Evolutionary conservation across 2,888 invertebrate species (phyloP).

Genomic region (Drosophila cracens): DNA sequence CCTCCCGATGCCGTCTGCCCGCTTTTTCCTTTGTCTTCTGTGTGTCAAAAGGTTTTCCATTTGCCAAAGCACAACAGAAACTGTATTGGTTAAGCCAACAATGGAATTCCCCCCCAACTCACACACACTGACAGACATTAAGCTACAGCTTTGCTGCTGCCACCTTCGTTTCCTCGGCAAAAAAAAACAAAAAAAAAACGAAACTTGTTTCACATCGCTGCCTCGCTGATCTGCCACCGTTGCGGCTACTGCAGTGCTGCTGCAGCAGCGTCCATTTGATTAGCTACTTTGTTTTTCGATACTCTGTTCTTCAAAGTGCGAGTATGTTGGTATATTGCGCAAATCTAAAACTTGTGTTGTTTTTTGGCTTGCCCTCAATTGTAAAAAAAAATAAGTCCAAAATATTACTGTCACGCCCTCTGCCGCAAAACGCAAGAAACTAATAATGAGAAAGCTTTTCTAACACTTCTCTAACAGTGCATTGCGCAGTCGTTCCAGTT

Average conservation of each 20-base stretch:
- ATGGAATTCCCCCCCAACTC: constrained; percentile 46
- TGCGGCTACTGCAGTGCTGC: constrained; percentile 38
- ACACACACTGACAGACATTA: constrained; percentile 10
- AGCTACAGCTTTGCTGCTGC: constrained; percentile 6
- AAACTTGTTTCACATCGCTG: constrained; percentile 78
- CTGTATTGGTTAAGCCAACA: constrained; percentile 48
- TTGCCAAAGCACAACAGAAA: constrained; percentile 56
- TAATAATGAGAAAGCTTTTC: neutral
- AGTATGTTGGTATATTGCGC: neutral
- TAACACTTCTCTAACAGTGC: neutral
- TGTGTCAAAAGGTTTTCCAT: constrained; percentile 76
- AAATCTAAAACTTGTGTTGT: neutral
- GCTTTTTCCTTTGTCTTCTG: constrained; percentile 66
- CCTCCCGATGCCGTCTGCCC: constrained; percentile 30
- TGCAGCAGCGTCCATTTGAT: constrained; percentile 61
- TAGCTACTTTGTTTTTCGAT: constrained; percentile 47
- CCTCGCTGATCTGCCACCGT: constrained; percentile 36
- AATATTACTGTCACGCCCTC: neutral
- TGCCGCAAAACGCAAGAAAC: neutral
- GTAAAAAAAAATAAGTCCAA: neutral
- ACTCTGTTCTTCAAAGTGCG: constrained; percentile 4
- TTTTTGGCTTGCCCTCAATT: neutral
- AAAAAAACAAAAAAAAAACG: constrained; percentile 6
- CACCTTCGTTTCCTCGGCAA: constrained; percentile 18
- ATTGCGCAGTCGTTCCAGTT: constrained; percentile 2